Evolutionary conservation across 2,113 vertebrate genomes (phyloP).

Genomic region (Xenopus borealis): DNA sequence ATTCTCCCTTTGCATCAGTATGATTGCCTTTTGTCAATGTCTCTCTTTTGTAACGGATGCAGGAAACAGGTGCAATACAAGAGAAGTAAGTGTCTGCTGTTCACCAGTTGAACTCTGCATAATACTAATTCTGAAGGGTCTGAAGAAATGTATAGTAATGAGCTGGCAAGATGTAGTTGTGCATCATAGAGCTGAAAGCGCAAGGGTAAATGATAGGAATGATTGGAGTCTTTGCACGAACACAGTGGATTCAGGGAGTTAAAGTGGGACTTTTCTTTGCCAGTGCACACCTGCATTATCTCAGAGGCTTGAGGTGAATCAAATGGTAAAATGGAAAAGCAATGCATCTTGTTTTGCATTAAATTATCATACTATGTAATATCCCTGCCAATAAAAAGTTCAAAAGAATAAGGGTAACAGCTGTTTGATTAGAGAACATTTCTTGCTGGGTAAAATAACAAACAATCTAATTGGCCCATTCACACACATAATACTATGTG

Average conservation of each 20-base stretch:
- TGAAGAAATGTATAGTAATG: neutral
- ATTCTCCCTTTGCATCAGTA: neutral
- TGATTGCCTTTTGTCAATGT: neutral
- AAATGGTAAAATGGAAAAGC: neutral
- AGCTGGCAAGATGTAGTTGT: neutral
- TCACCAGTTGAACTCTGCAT: neutral
- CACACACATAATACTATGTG: too few species aligned
- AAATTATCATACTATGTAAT: fast-evolving
- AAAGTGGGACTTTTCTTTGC: neutral
- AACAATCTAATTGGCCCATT: too few species aligned
- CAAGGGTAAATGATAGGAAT: constrained; percentile 49
- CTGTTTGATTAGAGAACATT: too few species aligned
- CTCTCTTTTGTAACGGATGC: neutral
- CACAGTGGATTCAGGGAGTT: neutral
- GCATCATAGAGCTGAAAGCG: neutral
- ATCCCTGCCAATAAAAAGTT: too few species aligned
- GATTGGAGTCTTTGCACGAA: constrained; percentile 21
- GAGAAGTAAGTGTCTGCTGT: neutral
- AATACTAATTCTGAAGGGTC: neutral
- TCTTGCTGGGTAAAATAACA: too few species aligned
- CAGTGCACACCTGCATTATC: neutral
- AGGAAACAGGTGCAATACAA: neutral
- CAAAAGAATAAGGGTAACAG: too few species aligned
- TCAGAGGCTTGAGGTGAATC: neutral
- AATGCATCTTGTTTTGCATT: neutral